These are phyloP conservation scores for Chymomyza caudatula DNA, from an alignment of 2,888 invertebrate species.

Conservation along the genomic window DNA sequence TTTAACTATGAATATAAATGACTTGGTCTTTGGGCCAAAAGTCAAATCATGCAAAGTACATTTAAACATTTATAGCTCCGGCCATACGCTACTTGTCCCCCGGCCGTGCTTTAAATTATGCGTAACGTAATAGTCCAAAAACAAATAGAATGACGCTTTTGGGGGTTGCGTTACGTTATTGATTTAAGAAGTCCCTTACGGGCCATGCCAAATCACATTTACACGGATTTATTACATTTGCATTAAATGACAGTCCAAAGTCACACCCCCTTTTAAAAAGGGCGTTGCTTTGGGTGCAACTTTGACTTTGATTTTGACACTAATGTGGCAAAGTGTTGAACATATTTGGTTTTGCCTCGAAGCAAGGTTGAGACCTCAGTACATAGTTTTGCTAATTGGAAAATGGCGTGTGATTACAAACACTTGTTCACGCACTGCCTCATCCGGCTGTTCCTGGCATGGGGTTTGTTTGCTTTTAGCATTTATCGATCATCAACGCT, in stretches of 20 bases:
- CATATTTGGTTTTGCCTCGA: conserved; percentile 30
- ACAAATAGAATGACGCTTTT: conserved; percentile 41
- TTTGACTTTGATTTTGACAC: conserved; percentile 37
- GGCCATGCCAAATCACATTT: conserved; percentile 43
- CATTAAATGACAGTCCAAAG: conserved; percentile 50
- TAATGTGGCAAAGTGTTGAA: conserved; percentile 36
- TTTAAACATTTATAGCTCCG: conserved; percentile 21
- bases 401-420: conserved; percentile 65
- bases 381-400: conserved; percentile 47
- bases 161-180: conserved; percentile 21
- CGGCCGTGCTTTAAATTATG: conserved; percentile 52
- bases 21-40: conserved; percentile 17
- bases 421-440: conserved; percentile 50
- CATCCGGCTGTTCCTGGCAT: conserved; percentile 7
- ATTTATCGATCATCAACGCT: conserved; percentile 60
- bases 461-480: conserved; percentile 40
- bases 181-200: neutral
- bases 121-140: conserved; percentile 44
- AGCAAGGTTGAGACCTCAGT: neutral
- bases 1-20: conserved; percentile 56
- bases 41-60: conserved; percentile 30
- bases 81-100: conserved; percentile 4
- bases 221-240: conserved; percentile 63
- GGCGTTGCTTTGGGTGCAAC: neutral
- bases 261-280: neutral